Evolutionary conservation across 2,888 invertebrate species (phyloP).

Genomic region (Lithophane socia): DNA sequence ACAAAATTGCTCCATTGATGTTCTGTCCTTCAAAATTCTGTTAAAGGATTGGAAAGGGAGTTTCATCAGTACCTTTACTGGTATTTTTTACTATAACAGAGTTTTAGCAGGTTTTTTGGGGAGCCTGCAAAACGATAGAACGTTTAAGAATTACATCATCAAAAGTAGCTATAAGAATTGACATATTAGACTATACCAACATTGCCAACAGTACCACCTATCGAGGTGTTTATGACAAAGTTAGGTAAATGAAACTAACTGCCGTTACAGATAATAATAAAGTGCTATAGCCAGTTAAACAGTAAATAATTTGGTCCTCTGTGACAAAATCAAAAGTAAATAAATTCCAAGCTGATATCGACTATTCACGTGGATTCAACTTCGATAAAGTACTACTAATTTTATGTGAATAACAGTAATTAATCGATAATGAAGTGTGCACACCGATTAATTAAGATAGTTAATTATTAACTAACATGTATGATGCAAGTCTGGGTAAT

Average conservation of each 20-base stretch:
- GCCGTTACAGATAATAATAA: neutral
- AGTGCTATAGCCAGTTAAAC: neutral
- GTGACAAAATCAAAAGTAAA: neutral
- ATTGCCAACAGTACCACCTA: neutral
- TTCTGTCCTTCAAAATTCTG: neutral
- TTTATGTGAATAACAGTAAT: neutral
- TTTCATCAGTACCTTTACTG: neutral
- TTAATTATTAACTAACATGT: neutral
- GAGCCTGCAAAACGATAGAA: neutral
- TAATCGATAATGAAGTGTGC: conserved; percentile 7
- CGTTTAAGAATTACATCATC: neutral
- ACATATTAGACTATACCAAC: neutral
- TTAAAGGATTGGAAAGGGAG: neutral
- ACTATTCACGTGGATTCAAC: neutral
- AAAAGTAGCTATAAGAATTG: neutral
- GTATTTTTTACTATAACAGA: neutral
- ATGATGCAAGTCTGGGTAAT: conserved; percentile 11
- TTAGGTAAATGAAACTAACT: neutral
- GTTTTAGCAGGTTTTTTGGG: neutral
- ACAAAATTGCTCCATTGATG: neutral
- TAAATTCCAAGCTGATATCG: neutral
- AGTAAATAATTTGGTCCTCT: neutral
- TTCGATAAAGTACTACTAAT: conserved; percentile 1
- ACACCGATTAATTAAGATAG: conserved; percentile 13
- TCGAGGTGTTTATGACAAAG: neutral